A percentile compares a stretch with the other conserved stretches of the same genome.
These are phyloP conservation scores for Mionectes macconnelli DNA, from an alignment of 2,113 vertebrate genomes.

Conservation along the genomic window DNA sequence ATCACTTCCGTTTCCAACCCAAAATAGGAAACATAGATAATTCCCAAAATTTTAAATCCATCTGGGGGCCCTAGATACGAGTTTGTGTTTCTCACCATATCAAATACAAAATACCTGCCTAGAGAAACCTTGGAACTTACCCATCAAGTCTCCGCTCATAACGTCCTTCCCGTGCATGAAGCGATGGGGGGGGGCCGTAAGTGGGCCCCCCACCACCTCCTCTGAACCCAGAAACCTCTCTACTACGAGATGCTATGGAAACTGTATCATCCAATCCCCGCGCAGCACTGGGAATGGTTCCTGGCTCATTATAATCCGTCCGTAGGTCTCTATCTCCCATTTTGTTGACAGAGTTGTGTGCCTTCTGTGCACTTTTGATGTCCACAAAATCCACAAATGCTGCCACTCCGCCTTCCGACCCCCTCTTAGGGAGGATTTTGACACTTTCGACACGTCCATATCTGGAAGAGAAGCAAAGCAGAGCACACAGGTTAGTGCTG, in stretches of 20 bases:
- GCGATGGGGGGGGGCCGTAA: constrained; percentile 93
- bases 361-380: constrained; percentile 99
- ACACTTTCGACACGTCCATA: constrained; percentile 99
- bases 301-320: constrained; percentile 99
- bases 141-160: constrained; percentile 96
- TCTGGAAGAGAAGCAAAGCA: constrained; percentile 75
- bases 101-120: constrained; percentile 89
- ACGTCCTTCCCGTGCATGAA: constrained; percentile 99
- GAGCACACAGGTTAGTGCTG: constrained; percentile 17
- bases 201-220: constrained; percentile 95
- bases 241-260: constrained; percentile 95
- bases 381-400: constrained; percentile 99
- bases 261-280: constrained; percentile 98
- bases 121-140: constrained; percentile 89
- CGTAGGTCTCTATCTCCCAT: constrained; percentile 99
- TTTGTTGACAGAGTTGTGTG: constrained; percentile 99
- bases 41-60: constrained; percentile 86
- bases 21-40: constrained; percentile 83
- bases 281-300: constrained; percentile 96
- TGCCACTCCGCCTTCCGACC: constrained; percentile 96
- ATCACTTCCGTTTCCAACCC: constrained; percentile 85
- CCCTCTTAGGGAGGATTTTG: constrained; percentile 97
- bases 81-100: constrained; percentile 87
- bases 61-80: constrained; percentile 84
- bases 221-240: constrained; percentile 99